Base-by-base conservation (phyloP, 2,888 invertebrate species). In the Platycheirus albimanus region DNA sequence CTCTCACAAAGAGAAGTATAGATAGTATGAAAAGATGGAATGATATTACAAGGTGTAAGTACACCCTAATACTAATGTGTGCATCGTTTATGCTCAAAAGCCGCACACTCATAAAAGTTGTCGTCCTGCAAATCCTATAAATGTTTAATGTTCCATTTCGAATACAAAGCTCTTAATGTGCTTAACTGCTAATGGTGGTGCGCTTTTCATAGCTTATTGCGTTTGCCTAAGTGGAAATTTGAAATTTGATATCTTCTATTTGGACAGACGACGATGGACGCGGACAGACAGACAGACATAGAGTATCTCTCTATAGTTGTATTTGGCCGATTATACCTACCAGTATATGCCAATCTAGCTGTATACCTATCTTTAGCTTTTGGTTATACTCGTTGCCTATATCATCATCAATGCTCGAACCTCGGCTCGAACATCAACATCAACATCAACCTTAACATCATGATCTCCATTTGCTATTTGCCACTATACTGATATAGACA, bases 181-280 rank as follows among this genome's bases (percentile, higher is more conserved):
- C 83, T 83, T 77, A 78, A 77, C 81, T 83, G 72, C 77, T 77
- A 83, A 77, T 83, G 77, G 72, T 58, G 78, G 77, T 83, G 77
- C 83, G 77, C 83, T 83, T 83, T 83, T 83, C 74, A 83, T 83
- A 83, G 83, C 83, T 83, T 83, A 81, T 83, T 78, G 69, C 78
- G 56, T 78, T 78, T 56, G 78, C 36, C 67, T 64, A 64, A 78
- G 78, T 83, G 69, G 78, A 83, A 83, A 78, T 83, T 74, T 83
- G 78, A 78, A 83, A 83, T 78, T 70, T 78, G 74, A 83, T 78
- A 72, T 77, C 72, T 77, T 47, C 64, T 17, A n/a, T 61, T 61
- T 38, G 41, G 51, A 47, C 47, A 47, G 64, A 30, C 43, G 8
- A 43, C 24, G 52, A 43, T 15, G 36, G 30, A 33, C 30, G 8